Base-by-base conservation (phyloP, 2,888 invertebrate species). In the Kuschelorhynchus macadamiae region DNA sequence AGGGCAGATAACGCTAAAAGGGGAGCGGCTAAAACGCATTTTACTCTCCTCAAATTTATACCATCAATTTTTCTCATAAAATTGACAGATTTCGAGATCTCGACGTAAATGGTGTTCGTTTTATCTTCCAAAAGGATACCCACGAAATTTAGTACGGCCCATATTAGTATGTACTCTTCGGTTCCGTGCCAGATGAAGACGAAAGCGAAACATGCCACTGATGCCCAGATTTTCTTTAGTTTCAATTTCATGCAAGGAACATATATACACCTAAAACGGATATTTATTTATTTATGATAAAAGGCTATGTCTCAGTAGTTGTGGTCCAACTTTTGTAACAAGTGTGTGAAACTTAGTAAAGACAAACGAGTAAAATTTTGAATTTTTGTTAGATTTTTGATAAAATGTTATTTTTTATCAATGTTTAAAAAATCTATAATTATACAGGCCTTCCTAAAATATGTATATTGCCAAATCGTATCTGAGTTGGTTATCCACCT, bases 171-270 rank as follows among this genome's bases (percentile, higher is more conserved):
- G 76, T 90, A 90, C 71, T 85, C 85, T 67, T 91, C 89, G 47
- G 91, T 88, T 32, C 96, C 96, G 82, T 98, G 98, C 97, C 97
- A 98, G 68, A 95, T 80, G 78, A 90, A 96, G 25, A 97, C 91
- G 82, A 96, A 97, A 16, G 86, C 77, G 83, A 97, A 96, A 78
- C 92, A 92, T 1, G 88, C 74, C 39, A 90, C 86, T n/a, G 93
- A 93, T 1, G 93, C 92, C 17, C 89, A 76, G 1, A 93, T 80
- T 81, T 90, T 92, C 67, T 87, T 87, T 0, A 82, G 70, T 5
- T 85, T 76, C 56, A 86, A 82, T 62, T 85, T 71, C 25, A 50
- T 61, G 14, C 70, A 57, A 36, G 95, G 94, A 70, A 90, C 86
- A 80, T 96, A 97, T 72, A 96, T 94, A 80, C 95, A 93, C 77